phyloP scores from a whole-genome alignment of 2,797 vertebrate genomes.

The Anisognathus igniventris region DNA sequence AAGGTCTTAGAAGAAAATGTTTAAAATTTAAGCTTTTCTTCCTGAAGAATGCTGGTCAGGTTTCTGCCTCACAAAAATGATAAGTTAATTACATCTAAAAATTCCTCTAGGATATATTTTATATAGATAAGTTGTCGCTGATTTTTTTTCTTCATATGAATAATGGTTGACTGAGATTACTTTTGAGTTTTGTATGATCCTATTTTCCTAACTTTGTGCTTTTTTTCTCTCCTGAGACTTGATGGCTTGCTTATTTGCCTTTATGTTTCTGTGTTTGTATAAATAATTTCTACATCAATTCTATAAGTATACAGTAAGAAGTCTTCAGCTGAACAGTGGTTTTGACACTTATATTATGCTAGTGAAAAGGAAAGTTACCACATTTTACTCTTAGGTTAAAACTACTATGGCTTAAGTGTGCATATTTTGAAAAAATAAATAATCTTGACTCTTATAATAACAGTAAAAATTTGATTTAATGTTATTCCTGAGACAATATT shows the following conservation, averaged over 20 bases:
- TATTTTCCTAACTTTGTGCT: neutral
- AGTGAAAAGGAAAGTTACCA: neutral
- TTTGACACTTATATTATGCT: neutral
- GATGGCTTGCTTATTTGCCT: neutral
- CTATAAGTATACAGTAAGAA: neutral
- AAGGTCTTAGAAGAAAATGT: neutral
- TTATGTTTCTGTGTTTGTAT: neutral
- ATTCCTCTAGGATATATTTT: neutral
- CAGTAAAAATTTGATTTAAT: neutral
- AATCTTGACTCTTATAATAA: neutral
- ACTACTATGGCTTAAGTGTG: neutral
- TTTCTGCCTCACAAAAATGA: neutral
- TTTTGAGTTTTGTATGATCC: neutral
- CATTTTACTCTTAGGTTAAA: neutral
- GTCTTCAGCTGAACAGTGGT: neutral
- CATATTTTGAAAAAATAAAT: neutral
- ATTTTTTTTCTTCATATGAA: neutral
- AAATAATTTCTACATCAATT: neutral
- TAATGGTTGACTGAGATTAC: neutral
- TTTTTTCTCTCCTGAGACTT: neutral
- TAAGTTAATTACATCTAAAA: neutral
- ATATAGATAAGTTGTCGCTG: neutral
- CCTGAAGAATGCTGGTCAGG: neutral
- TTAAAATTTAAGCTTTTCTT: neutral
- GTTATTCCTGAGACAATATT: neutral